A percentile compares a stretch with the other conserved stretches of the same genome.
Conservation (phyloP, 2,797 vertebrate species). For the Gallinago nigripennis region DNA sequence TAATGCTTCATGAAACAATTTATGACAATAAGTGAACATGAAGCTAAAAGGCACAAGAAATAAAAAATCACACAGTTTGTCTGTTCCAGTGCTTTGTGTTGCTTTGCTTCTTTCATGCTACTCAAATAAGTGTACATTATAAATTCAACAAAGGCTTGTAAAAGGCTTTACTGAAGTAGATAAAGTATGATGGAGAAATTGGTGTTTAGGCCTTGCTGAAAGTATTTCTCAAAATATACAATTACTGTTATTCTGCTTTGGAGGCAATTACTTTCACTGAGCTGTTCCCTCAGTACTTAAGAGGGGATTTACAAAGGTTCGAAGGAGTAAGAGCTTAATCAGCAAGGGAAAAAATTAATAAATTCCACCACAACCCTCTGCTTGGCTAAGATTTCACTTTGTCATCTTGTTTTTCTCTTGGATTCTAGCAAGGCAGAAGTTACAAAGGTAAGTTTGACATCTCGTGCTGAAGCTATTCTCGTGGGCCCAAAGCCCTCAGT, state of each 20-base stretch:
- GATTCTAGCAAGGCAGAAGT: neutral
- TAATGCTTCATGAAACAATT: constrained; percentile 8
- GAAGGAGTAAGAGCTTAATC: neutral
- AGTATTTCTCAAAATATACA: neutral
- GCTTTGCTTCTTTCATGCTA: constrained; percentile 13
- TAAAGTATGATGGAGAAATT: neutral
- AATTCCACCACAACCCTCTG: neutral
- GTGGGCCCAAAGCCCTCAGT: neutral
- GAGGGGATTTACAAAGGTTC: neutral
- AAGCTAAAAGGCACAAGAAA: constrained; percentile 42
- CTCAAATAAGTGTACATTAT: neutral
- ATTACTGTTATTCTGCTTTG: neutral
- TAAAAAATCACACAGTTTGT: neutral
- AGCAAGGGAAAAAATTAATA: no score
- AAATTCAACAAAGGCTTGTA: neutral
- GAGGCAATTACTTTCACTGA: neutral
- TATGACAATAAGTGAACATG: constrained; percentile 6
- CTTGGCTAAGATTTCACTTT: neutral
- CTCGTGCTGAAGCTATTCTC: neutral
- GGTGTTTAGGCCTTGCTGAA: neutral
- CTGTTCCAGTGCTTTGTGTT: constrained; percentile 52
- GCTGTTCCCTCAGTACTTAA: neutral
- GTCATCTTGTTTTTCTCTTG: neutral
- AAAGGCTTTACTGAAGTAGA: neutral
- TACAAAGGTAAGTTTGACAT: neutral